phyloP scores from a whole-genome alignment of 2,888 invertebrate species.

The Dorcus hopei region DNA sequence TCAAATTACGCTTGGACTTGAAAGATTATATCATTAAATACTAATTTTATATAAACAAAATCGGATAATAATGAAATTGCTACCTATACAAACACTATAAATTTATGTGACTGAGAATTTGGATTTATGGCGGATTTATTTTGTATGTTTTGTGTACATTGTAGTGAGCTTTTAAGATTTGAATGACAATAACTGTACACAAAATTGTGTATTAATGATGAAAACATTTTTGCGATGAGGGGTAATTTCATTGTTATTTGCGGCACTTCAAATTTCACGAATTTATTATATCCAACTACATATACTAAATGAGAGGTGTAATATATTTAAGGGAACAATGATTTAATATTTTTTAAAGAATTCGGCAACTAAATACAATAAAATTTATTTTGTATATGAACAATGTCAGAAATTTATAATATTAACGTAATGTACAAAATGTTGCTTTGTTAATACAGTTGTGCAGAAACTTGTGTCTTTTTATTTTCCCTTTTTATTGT shows the following conservation, averaged over 20 bases:
- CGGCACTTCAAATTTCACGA: slow-evolving; percentile 1
- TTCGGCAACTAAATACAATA: slow-evolving; percentile 21
- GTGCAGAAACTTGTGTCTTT: slow-evolving; percentile 21
- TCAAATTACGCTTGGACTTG: neutral
- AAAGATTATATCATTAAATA: too few species aligned
- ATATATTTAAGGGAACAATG: slow-evolving; percentile 10
- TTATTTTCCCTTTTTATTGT: too few species aligned
- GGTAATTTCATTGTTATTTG: neutral
- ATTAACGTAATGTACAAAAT: slow-evolving; percentile 34
- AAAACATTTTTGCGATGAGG: too few species aligned
- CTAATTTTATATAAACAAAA: too few species aligned
- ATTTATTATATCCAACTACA: slow-evolving; percentile 7
- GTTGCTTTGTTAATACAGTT: slow-evolving; percentile 41
- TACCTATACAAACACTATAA: too few species aligned
- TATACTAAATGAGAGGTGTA: neutral
- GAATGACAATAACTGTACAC: too few species aligned
- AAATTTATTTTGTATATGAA: slow-evolving; percentile 38
- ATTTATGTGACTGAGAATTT: too few species aligned
- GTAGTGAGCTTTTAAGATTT: too few species aligned
- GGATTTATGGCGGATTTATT: too few species aligned
- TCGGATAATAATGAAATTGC: too few species aligned
- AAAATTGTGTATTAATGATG: too few species aligned
- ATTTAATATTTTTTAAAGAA: slow-evolving; percentile 18
- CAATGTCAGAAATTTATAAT: slow-evolving; percentile 26
- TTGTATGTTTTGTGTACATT: too few species aligned